These are phyloP conservation scores for Lepus timidus DNA, from an alignment of 2,113 vertebrate genomes.

Conservation along the genomic window DNA sequence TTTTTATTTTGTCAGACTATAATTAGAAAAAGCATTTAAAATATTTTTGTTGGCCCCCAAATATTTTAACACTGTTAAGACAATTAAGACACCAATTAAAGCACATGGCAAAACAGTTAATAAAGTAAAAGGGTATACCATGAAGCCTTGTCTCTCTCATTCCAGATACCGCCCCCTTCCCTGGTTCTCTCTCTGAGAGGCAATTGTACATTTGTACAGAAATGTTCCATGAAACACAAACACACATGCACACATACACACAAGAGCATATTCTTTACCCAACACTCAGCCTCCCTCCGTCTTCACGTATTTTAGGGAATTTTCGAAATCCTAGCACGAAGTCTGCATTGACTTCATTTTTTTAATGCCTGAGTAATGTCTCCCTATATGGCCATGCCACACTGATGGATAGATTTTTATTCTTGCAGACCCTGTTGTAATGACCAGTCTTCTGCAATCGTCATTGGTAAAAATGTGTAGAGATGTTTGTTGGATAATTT, in stretches of 20 bases:
- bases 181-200: background rate
- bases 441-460: background rate
- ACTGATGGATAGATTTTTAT: conserved; percentile 37
- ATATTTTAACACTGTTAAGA: conserved; percentile 24
- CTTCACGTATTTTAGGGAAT: background rate
- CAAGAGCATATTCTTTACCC: background rate
- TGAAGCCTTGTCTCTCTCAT: background rate
- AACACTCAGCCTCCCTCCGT: background rate
- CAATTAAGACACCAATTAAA: conserved; percentile 5
- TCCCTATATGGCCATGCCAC: background rate
- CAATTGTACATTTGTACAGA: background rate
- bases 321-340: background rate
- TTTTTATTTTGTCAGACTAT: background rate
- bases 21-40: conserved; percentile 28
- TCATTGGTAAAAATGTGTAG: conserved; percentile 9
- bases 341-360: conserved; percentile 16
- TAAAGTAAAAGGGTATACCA: background rate
- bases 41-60: background rate
- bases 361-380: background rate
- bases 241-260: background rate
- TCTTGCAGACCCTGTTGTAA: conserved; percentile 33
- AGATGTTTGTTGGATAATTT: conserved; percentile 46
- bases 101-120: background rate
- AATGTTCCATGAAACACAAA: background rate
- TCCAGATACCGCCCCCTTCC: background rate